Percentiles rank a stretch among this genome's conserved stretches.
Conservation (phyloP, 2,888 invertebrate genomes). For the Agriopis aurantiaria region DNA sequence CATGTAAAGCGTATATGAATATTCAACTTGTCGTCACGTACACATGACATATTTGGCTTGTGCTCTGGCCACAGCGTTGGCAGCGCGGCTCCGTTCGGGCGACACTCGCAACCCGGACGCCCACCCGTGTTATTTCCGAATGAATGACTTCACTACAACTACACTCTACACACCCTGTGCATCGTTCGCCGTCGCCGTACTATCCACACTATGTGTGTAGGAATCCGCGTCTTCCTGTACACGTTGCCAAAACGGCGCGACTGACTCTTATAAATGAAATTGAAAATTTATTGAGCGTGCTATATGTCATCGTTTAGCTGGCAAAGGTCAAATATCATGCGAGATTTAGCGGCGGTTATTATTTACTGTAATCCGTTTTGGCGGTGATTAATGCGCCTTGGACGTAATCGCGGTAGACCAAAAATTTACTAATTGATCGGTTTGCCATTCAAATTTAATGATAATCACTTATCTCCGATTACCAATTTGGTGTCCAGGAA, state of each 20-base stretch:
- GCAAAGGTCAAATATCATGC: conserved; percentile 40
- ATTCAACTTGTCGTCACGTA: conserved; percentile 20
- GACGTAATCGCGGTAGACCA: conserved; percentile 16
- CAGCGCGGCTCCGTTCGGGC: conserved; percentile 33
- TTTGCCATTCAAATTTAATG: conserved; percentile 6
- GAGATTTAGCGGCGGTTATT: conserved; percentile 28
- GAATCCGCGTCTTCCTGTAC: conserved; percentile 62
- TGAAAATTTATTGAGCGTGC: conserved; percentile 40
- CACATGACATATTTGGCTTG: conserved; percentile 38
- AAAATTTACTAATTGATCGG: conserved; percentile 1
- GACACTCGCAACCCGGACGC: conserved; percentile 36
- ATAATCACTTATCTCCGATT: background rate
- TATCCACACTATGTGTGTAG: conserved; percentile 32
- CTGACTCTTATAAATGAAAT: conserved; percentile 38
- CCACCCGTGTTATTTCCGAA: conserved; percentile 67
- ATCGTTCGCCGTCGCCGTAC: conserved; percentile 9
- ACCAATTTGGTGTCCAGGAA: background rate
- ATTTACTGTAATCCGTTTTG: conserved; percentile 38
- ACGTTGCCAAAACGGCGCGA: conserved; percentile 57
- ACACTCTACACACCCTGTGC: conserved; percentile 21
- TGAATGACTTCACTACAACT: conserved; percentile 64
- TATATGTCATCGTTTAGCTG: conserved; percentile 35
- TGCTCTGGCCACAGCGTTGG: conserved; percentile 30
- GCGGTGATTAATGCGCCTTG: conserved; percentile 30
- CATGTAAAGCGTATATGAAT: conserved; percentile 9